Percentiles rank a stretch among this genome's conserved stretches.
Conservation (phyloP, 1,140 invertebrate species). For the Diachasmimorpha longicaudata region DNA sequence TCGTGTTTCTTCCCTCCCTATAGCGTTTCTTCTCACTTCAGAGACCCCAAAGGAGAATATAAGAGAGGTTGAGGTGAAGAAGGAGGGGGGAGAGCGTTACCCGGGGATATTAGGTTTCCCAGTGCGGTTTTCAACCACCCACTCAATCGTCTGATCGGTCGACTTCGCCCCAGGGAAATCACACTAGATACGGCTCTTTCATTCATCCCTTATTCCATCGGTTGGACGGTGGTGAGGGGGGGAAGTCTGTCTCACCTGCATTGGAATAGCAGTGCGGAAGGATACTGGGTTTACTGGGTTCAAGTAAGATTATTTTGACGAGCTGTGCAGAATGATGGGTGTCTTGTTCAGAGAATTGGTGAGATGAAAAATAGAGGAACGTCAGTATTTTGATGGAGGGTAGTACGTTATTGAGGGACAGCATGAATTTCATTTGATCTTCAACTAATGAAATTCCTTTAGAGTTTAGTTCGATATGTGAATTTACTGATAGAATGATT, state of each 20-base stretch:
- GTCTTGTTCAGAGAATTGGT: neutral
- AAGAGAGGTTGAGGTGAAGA: neutral
- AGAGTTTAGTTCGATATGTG: too few relatives aligned
- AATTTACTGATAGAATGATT: too few relatives aligned
- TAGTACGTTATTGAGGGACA: too few relatives aligned
- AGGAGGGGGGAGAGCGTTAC: slow-evolving; percentile 23
- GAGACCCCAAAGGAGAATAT: slow-evolving; percentile 6
- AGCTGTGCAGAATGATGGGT: neutral
- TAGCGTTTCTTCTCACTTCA: neutral
- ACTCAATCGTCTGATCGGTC: slow-evolving; percentile 61
- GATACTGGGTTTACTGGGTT: neutral
- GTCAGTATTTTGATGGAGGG: too few relatives aligned
- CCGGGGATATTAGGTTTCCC: slow-evolving; percentile 61
- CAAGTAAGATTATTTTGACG: slow-evolving; percentile 17
- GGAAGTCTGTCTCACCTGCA: neutral
- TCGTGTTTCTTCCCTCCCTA: slow-evolving; percentile 5
- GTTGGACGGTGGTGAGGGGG: slow-evolving; percentile 12
- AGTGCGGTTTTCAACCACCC: slow-evolving; percentile 61
- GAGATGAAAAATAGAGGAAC: neutral
- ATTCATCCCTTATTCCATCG: slow-evolving; percentile 27
- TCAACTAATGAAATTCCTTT: too few relatives aligned
- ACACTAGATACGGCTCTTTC: slow-evolving; percentile 52
- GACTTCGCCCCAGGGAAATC: slow-evolving; percentile 61
- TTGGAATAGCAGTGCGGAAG: neutral
- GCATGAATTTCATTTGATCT: too few relatives aligned